phyloP scores from a whole-genome alignment of 2,113 vertebrate species.

The Nyctereutes procyonoides region DNA sequence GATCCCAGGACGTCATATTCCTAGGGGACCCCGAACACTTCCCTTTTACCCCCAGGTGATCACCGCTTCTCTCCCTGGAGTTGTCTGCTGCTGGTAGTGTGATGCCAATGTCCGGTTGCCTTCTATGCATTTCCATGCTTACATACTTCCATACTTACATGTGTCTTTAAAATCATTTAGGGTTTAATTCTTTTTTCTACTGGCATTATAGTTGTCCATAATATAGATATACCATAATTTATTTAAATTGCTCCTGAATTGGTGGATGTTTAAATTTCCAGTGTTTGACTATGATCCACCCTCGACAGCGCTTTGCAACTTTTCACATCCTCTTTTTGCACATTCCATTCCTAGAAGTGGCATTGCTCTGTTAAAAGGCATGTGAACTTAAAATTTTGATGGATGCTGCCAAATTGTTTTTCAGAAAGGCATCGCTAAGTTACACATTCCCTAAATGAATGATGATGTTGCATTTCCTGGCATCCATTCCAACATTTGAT shows the following conservation, averaged over 20 bases:
- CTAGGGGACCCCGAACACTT: not conserved
- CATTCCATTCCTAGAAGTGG: slow-evolving; percentile 25
- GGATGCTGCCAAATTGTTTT: slow-evolving; percentile 63
- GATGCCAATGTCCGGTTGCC: not conserved
- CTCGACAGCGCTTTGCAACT: not conserved
- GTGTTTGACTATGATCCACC: not conserved
- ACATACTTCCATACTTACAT: not conserved
- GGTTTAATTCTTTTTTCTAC: not conserved
- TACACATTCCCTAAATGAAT: slow-evolving; percentile 15
- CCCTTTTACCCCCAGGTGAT: not conserved
- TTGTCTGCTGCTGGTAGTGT: too few relatives aligned
- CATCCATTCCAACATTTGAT: slow-evolving; percentile 37
- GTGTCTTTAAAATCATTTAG: not conserved
- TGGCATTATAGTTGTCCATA: not conserved
- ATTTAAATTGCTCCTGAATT: not conserved
- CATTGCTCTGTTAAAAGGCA: slow-evolving; percentile 23
- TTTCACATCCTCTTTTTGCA: not conserved
- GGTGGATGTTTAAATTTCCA: not conserved
- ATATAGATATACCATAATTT: not conserved
- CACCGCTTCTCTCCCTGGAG: not conserved
- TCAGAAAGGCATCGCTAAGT: slow-evolving; percentile 28
- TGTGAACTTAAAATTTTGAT: slow-evolving; percentile 12
- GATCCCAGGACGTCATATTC: not conserved
- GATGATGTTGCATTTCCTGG: slow-evolving; percentile 54
- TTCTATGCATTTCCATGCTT: not conserved